These are phyloP conservation scores for Dromius quadrimaculatus DNA, from an alignment of 2,888 invertebrate genomes.

Conservation along the genomic window DNA sequence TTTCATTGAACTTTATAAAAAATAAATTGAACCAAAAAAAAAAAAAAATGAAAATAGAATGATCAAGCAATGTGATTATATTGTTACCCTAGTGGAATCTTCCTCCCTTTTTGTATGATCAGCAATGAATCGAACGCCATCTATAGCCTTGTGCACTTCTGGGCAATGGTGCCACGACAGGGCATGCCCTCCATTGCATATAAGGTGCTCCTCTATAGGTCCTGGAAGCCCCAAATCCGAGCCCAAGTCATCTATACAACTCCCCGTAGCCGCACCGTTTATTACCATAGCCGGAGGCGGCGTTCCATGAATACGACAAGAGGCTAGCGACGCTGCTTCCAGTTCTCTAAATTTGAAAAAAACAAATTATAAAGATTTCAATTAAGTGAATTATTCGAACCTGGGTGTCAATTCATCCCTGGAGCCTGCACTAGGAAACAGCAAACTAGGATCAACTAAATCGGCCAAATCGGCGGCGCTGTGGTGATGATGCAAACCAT, in stretches of 20 bases:
- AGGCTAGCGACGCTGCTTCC: slow-evolving; percentile 70
- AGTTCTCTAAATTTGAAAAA: slow-evolving; percentile 66
- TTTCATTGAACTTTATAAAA: too few relatives aligned
- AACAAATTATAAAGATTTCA: not conserved
- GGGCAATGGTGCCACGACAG: slow-evolving; percentile 89
- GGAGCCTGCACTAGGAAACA: slow-evolving; percentile 71
- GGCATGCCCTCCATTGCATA: slow-evolving; percentile 71
- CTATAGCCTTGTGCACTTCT: slow-evolving; percentile 92
- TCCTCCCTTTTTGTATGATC: slow-evolving; percentile 93
- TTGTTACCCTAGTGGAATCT: slow-evolving; percentile 89
- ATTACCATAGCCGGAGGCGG: slow-evolving; percentile 67
- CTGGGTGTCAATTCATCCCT: slow-evolving; percentile 71
- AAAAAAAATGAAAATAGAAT: too few relatives aligned
- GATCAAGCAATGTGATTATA: too few relatives aligned
- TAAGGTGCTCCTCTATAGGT: slow-evolving; percentile 61
- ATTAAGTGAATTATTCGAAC: too few relatives aligned
- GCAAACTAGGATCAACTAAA: slow-evolving; percentile 65
- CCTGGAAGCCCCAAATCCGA: slow-evolving; percentile 62
- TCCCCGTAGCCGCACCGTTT: slow-evolving; percentile 61
- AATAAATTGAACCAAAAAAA: too few relatives aligned
- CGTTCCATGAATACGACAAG: slow-evolving; percentile 73
- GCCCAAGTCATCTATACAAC: slow-evolving; percentile 65
- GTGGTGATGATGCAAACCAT: slow-evolving; percentile 59
- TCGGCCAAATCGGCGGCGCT: slow-evolving; percentile 61
- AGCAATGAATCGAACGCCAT: slow-evolving; percentile 92